Evolutionary conservation across 2,888 invertebrate species (phyloP), one percentile per base, ranked within the genome.

Genomic region (Enchytraeus crypticus): DNA sequence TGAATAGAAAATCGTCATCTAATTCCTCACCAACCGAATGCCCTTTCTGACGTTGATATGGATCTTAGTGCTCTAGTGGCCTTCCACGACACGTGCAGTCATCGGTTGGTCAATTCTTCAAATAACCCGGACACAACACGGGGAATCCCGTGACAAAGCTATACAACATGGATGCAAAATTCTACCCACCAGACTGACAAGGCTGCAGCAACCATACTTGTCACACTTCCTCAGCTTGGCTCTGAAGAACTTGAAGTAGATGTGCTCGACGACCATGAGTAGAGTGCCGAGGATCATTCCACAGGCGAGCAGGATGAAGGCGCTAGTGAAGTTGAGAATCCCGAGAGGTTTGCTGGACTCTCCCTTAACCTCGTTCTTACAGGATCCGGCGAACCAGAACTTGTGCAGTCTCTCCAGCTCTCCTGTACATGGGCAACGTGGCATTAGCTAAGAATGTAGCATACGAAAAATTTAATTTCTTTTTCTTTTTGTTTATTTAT

Each of bases 341-440:
- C 81, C 82, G 45, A 83, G 71, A 14, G 82, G 80, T 53, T 80
- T 76, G 64, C 79, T 80, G 8, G 79, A 91, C 89, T 92, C 91
- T 3, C 73, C 73, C 53, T 71, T 71, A 78, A 92, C 88, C 77
- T 90, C 90, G 67, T 91, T 90, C 72, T 90, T 88, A 78, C 95
- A 96, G 2, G 92, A 89, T 38, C 97, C 95, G 0, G 95, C 92
- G 87, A 97, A 89, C 97, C 97, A 97, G 75, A 91, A 87, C 63
- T 82, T 79, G 72, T 96, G 85, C 70, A 97, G 83, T 65, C 97
- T 84, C 80, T 98, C 97, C 72, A 98, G 82, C 77, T 97, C 93
- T 51, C 97, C 66, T 87, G 71, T 23, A 71, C 65, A 57, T 54
- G 30, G 5, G n/a, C n/a, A n/a, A n/a, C n/a, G n/a, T n/a, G n/a